These are phyloP conservation scores for Bothrops alternatus DNA, from an alignment of 2,797 vertebrate genomes.

Conservation along the genomic window DNA sequence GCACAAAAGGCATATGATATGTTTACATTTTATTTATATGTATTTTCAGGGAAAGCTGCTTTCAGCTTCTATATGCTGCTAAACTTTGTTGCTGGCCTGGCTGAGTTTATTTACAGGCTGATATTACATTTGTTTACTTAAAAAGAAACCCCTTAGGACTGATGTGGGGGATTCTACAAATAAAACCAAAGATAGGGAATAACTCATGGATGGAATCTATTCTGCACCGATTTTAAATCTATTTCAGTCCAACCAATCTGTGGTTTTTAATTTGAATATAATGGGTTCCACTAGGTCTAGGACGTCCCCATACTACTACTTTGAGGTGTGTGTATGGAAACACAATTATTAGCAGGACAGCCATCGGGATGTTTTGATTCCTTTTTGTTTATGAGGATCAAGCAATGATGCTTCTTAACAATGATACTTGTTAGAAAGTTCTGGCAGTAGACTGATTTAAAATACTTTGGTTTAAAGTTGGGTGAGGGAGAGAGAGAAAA, in stretches of 20 bases:
- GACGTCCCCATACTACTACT: neutral
- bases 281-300: neutral
- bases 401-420: neutral
- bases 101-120: neutral
- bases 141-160: neutral
- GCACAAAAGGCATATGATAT: neutral
- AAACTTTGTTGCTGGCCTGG: conserved; percentile 35
- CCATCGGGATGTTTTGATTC: neutral
- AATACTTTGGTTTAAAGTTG: neutral
- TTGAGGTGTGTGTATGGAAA: neutral
- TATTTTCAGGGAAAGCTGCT: conserved; percentile 49
- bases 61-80: conserved; percentile 37
- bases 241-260: neutral
- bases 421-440: neutral
- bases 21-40: conserved; percentile 41
- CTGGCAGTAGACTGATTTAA: neutral
- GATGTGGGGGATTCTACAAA: neutral
- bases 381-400: neutral
- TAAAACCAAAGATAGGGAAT: conserved; percentile 9
- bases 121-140: neutral
- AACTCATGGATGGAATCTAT: neutral
- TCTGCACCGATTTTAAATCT: neutral
- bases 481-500: neutral
- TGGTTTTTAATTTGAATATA: neutral
- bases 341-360: neutral